phyloP scores from a whole-genome alignment of 2,113 vertebrate genomes.

The Hydrochoerus hydrochaeris region DNA sequence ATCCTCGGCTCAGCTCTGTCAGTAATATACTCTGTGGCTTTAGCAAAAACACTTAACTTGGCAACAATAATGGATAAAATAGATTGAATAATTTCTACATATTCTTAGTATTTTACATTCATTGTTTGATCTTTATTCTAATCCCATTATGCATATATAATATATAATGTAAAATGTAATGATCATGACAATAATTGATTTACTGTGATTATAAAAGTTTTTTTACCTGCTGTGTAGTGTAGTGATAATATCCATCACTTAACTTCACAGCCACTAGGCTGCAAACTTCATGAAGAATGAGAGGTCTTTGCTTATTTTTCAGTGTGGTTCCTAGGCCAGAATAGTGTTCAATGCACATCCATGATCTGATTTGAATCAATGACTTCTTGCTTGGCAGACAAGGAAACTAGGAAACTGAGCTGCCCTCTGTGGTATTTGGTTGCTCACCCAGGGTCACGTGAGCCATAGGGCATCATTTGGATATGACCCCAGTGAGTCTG shows the following conservation, averaged over 20 bases:
- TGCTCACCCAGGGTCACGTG: accelerated
- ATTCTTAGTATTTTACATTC: not conserved
- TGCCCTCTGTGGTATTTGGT: accelerated
- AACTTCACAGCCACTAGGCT: not conserved
- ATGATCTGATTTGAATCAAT: not conserved
- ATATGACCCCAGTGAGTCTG: not conserved
- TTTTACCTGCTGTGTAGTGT: not conserved
- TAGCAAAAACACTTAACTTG: not conserved
- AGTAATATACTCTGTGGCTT: not conserved
- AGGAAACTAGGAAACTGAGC: not conserved
- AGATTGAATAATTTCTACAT: not conserved
- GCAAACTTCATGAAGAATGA: not conserved
- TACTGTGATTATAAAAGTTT: not conserved
- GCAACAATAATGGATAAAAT: not conserved
- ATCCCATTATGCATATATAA: not conserved
- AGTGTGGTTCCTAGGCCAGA: not conserved
- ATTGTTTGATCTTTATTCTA: not conserved
- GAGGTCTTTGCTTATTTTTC: not conserved
- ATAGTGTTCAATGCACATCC: not conserved
- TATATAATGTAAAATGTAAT: not conserved
- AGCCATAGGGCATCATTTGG: accelerated
- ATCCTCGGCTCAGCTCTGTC: not conserved
- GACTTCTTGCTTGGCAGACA: not conserved
- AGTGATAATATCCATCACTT: not conserved
- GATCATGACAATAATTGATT: too few relatives aligned